Conservation (phyloP, 2,888 invertebrate species). For the Melangyna quadrimaculata region DNA sequence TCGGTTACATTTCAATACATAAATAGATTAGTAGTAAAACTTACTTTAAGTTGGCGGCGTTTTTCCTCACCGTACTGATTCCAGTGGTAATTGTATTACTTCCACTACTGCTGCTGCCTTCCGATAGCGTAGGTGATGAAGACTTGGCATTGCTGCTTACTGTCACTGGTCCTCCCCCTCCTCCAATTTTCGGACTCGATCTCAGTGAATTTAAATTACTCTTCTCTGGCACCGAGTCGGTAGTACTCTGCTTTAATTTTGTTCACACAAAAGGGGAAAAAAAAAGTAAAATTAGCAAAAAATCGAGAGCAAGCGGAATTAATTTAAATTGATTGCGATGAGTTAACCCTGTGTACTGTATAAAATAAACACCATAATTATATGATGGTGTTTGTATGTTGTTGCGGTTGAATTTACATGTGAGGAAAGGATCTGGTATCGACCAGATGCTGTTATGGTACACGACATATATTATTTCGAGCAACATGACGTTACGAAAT, state of each 20-base stretch:
- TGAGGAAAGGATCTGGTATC: constrained; percentile 26
- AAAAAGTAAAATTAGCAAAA: constrained; percentile 43
- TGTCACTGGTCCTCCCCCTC: constrained; percentile 52
- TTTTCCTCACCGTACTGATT: constrained; percentile 77
- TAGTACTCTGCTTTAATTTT: constrained; percentile 82
- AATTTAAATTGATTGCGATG: constrained; percentile 48
- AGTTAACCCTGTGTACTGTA: constrained; percentile 42
- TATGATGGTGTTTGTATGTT: background rate
- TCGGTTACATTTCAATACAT: background rate
- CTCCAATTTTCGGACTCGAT: constrained; percentile 71
- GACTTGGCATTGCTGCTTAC: constrained; percentile 75
- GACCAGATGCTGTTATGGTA: constrained; percentile 18
- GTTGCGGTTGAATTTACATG: constrained; percentile 30
- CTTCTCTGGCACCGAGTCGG: constrained; percentile 83
- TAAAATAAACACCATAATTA: constrained; percentile 33
- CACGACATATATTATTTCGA: constrained; percentile 23
- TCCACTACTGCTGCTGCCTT: constrained; percentile 76
- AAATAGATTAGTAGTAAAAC: constrained; percentile 65
- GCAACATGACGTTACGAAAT: constrained; percentile 33
- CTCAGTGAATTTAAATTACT: constrained; percentile 76
- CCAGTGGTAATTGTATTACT: constrained; percentile 62
- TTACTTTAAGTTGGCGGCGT: constrained; percentile 80
- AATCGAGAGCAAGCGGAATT: constrained; percentile 47
- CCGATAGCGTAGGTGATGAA: constrained; percentile 78
- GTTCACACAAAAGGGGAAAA: background rate